Base-by-base conservation (phyloP, 2,888 invertebrate genomes). In the Oscheius sp. region DNA sequence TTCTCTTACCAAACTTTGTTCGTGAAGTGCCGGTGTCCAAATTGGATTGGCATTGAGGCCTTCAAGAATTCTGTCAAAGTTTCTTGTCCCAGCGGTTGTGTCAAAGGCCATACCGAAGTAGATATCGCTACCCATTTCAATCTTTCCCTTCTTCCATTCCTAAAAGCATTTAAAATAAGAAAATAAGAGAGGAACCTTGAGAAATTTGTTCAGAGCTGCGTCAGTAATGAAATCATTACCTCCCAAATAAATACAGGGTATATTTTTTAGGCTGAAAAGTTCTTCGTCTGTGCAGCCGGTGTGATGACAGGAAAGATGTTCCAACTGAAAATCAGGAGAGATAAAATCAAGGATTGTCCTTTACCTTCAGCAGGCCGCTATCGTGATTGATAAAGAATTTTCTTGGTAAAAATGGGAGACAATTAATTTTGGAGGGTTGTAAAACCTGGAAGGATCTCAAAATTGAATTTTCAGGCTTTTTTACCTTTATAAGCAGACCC, bases 121-220 rank as follows among this genome's bases (percentile, higher is more conserved):
- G 18, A 13, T 43, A 23, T n/a, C n/a, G n/a, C n/a, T n/a, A n/a
- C n/a, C n/a, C n/a, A 61, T 61, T 43, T 61, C 61, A 13, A 41
- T 61, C 41, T 61, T 43, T 25, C 25, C n/a, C 61, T 43, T 61
- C 21, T 61, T 61, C 61, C 61, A 61, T n/a, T 61, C 43, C 43
- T 55, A 55, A 55, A 55, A 49, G 5, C 49, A 7, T 16, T 49
- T 13, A 49, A 5, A 21, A 49, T 5, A 49, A 18, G 21, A 13
- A 49, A 13, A 55, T 25, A 16, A 52, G 18, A 9, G 13, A 9
- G 16, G 16, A 18, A 55, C 55, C 55, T 55, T 55, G 16, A 55
- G 25, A 13, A 55, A 55, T 25, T 25, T 55, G 13, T 55, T 55
- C 55, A 55, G 21, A 12, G 23, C 55, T 55, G 23, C 5, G 23